Evolutionary conservation across 2,797 vertebrate species (phyloP).

Genomic region (Enoplosus armatus): DNA sequence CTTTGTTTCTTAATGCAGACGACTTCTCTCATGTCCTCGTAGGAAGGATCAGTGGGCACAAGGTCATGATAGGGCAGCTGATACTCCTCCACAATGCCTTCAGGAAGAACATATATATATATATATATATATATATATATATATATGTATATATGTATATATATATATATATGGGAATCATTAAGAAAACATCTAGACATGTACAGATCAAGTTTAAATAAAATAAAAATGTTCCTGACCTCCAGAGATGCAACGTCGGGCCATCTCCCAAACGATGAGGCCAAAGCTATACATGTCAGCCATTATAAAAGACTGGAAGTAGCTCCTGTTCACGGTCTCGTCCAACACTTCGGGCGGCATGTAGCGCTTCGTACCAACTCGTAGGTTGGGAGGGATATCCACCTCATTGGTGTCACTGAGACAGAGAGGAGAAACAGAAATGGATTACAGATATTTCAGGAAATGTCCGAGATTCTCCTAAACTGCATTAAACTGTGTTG

Average conservation of each 20-base stretch:
- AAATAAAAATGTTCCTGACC: constrained; percentile 80
- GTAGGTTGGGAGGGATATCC: constrained; percentile 94
- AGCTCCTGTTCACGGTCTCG: constrained; percentile 93
- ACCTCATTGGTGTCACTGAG: constrained; percentile 95
- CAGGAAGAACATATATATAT: constrained; percentile 26
- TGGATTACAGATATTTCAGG: neutral
- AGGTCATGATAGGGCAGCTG: constrained; percentile 96
- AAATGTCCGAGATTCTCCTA: neutral
- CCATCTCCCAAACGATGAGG: constrained; percentile 97
- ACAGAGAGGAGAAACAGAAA: constrained; percentile 8
- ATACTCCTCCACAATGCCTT: constrained; percentile 96
- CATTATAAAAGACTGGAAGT: constrained; percentile 98
- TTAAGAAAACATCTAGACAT: neutral
- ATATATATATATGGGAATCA: neutral
- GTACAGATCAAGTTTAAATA: neutral
- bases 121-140: too few species aligned
- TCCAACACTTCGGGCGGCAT: constrained; percentile 98
- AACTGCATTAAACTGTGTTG: neutral
- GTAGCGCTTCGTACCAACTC: constrained; percentile 98
- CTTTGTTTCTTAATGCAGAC: constrained; percentile 94
- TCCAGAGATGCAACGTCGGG: constrained; percentile 93
- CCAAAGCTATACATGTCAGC: constrained; percentile 99
- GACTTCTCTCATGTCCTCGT: constrained; percentile 96
- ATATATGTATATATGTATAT: too few species aligned
- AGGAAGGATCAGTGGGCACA: constrained; percentile 94